phyloP scores from a whole-genome alignment of 2,797 vertebrate species.

The Micromesistius poutassou region DNA sequence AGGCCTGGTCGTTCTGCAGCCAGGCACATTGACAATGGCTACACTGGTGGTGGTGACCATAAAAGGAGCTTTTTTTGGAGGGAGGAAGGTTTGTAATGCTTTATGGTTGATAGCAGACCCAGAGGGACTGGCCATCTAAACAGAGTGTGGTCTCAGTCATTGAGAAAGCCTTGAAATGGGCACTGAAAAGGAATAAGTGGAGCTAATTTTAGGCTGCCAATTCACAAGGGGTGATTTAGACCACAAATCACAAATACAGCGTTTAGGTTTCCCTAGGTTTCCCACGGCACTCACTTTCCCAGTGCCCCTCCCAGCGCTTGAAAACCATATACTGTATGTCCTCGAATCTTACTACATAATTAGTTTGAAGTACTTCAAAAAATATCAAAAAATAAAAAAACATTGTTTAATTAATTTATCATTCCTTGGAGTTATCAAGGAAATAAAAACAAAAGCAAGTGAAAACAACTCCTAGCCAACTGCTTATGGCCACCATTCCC shows the following conservation, averaged over 20 bases:
- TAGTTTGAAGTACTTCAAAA: not conserved
- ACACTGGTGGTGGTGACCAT: constrained; percentile 59
- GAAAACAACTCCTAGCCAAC: constrained; percentile 1
- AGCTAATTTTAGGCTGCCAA: constrained; percentile 74
- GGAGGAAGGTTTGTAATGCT: constrained; percentile 38
- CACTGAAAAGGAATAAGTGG: constrained; percentile 33
- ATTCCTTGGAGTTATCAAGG: not conserved
- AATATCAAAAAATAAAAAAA: constrained; percentile 4
- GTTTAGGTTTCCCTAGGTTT: constrained; percentile 65
- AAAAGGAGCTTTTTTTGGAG: constrained; percentile 65
- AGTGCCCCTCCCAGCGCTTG: constrained; percentile 16
- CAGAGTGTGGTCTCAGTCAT: constrained; percentile 60
- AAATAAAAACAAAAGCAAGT: not conserved
- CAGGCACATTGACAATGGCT: constrained; percentile 60
- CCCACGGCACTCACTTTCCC: constrained; percentile 60
- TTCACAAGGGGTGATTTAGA: constrained; percentile 65
- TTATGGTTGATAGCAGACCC: constrained; percentile 57
- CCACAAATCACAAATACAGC: constrained; percentile 61
- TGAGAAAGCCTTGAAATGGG: constrained; percentile 42
- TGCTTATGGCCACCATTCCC: constrained; percentile 16
- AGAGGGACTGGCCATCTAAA: constrained; percentile 60
- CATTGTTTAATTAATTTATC: not conserved
- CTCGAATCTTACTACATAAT: not conserved
- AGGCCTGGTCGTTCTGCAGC: constrained; percentile 28
- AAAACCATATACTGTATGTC: not conserved